phyloP scores from a whole-genome alignment of 2,797 vertebrate species.

The Chrysocyon brachyurus region DNA sequence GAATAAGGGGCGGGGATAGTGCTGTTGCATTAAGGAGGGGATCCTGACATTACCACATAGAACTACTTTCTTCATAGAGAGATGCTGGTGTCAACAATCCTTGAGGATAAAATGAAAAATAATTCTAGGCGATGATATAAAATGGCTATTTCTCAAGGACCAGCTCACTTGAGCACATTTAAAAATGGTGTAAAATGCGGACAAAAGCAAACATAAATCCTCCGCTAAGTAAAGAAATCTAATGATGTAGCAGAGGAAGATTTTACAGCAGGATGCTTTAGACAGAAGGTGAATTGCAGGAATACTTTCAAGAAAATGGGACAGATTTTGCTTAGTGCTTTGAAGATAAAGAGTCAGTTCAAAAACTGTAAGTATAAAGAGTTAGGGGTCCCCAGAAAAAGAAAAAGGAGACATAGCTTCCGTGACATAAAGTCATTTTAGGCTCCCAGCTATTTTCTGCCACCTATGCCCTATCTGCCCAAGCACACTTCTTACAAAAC shows the following conservation, averaged over 20 bases:
- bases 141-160: neutral
- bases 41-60: neutral
- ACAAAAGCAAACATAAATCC: conserved; percentile 2
- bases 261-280: neutral
- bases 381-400: neutral
- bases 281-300: neutral
- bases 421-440: neutral
- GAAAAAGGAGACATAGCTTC: neutral
- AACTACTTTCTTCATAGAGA: neutral
- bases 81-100: neutral
- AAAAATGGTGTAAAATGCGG: neutral
- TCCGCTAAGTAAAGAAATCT: neutral
- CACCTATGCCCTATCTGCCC: neutral
- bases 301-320: neutral
- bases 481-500: neutral
- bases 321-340: neutral
- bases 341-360: neutral
- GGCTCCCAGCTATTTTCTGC: neutral
- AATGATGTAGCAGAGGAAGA: neutral
- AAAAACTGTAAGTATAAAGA: neutral
- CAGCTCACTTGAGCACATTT: neutral
- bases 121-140: neutral
- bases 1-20: neutral
- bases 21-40: neutral
- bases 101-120: neutral